phyloP scores from a whole-genome alignment of 2,888 invertebrate species.

The Macrosoma leucophasiata region DNA sequence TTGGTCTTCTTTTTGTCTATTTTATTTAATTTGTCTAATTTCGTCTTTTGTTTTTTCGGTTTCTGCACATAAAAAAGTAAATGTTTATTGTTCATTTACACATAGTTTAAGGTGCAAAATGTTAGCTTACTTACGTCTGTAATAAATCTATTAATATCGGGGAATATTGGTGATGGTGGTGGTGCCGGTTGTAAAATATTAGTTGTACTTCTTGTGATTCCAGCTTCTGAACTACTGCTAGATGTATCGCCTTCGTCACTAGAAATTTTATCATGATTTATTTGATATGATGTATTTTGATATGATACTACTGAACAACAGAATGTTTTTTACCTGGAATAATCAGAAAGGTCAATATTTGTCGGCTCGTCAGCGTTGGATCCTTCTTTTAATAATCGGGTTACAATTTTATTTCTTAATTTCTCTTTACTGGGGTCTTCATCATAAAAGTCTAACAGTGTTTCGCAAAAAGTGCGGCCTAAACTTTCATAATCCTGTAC shows the following conservation, averaged over 20 bases:
- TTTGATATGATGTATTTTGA: neutral
- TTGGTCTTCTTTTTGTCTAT: slow-evolving; percentile 64
- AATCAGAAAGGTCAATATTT: slow-evolving; percentile 90
- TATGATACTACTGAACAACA: neutral
- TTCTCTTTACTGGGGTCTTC: slow-evolving; percentile 89
- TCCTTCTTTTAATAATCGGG: slow-evolving; percentile 85
- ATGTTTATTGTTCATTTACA: neutral
- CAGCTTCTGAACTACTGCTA: slow-evolving; percentile 82
- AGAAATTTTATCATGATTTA: slow-evolving; percentile 8
- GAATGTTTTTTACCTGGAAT: slow-evolving; percentile 81
- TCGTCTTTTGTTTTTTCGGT: slow-evolving; percentile 48
- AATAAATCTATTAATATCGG: slow-evolving; percentile 49
- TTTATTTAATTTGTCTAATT: slow-evolving; percentile 60
- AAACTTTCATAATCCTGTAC: slow-evolving; percentile 80
- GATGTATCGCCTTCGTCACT: slow-evolving; percentile 89
- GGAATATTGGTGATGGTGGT: slow-evolving; percentile 81
- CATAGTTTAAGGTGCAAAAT: neutral
- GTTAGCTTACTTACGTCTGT: slow-evolving; percentile 38
- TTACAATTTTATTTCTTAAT: slow-evolving; percentile 86
- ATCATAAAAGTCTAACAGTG: slow-evolving; percentile 92
- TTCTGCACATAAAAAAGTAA: slow-evolving; percentile 41
- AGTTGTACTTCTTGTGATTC: slow-evolving; percentile 67
- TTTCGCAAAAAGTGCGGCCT: slow-evolving; percentile 94
- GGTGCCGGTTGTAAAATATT: slow-evolving; percentile 74
- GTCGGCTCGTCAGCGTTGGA: slow-evolving; percentile 93